Conservation (phyloP, 1,140 invertebrate species). For the Halyomorpha halys region DNA sequence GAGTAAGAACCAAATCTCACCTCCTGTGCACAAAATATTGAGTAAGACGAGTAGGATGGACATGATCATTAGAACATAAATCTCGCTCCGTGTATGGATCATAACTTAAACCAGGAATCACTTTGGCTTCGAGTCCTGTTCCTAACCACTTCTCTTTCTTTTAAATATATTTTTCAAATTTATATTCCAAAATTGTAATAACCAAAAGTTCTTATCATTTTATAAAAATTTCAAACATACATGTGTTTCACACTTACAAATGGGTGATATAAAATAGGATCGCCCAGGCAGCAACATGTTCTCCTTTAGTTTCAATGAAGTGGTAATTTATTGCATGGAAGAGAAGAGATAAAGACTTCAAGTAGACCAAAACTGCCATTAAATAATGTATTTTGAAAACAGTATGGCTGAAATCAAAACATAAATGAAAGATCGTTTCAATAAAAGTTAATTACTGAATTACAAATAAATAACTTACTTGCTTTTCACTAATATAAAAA, state of each 20-base stretch:
- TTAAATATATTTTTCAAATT: no score
- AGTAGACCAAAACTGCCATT: slow-evolving; percentile 87
- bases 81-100: no score
- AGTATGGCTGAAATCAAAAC: slow-evolving; percentile 47
- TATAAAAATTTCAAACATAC: background rate
- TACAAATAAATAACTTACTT: slow-evolving; percentile 43
- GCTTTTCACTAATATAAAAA: slow-evolving; percentile 76
- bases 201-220: no score
- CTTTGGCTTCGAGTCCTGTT: no score
- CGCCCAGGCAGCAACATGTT: slow-evolving; percentile 93
- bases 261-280: slow-evolving; percentile 94
- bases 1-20: no score
- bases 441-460: background rate
- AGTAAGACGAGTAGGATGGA: no score
- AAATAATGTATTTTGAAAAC: slow-evolving; percentile 96
- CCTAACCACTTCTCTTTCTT: no score
- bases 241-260: slow-evolving; percentile 55
- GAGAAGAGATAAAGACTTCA: slow-evolving; percentile 84
- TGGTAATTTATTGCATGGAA: slow-evolving; percentile 97
- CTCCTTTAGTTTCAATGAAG: slow-evolving; percentile 87
- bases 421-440: background rate
- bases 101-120: no score
- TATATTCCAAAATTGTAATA: no score
- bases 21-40: no score
- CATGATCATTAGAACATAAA: no score